Evolutionary conservation across 1,140 invertebrate genomes (phyloP), one percentile per base, ranked within the genome.

Genomic region (Drosophila ananassae): DNA sequence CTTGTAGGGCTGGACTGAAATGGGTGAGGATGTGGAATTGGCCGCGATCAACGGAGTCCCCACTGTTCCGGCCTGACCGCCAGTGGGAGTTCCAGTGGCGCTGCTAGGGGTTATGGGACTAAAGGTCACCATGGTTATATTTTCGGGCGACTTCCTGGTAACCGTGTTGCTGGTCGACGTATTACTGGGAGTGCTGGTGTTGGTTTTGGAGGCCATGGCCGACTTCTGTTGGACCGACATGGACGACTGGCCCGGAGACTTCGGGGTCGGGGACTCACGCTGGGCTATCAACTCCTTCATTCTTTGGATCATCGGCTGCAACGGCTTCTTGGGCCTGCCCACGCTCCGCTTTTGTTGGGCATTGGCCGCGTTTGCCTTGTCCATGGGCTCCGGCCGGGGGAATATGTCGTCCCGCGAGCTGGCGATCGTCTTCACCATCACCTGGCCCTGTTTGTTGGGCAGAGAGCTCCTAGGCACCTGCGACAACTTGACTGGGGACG

Each of bases 401-500:
- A 79, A 87, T 22, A 73, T 67, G 41, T 69, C 81, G n/a, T 84
- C 77, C 7, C 24, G 39, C 0, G 2, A 7, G 10, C 0, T 39
- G 12, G 34, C 12, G 13, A 46, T 9, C 41, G 47, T 10, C 9
- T 12, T 54, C 10, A 28, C 25, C 8, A 21, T 47, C 4, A 47
- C 9, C 21, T 41, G 60, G 21, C 13, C 28, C 25, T 50, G 58
- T 22, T 52, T 13, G 7, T 13, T 64, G 22, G 25, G 13, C 13
- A 32, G 1, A 21, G 39, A 12, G 3, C 6, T 17, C 17, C 72
- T 53, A 5, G 82, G 82, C 25, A 87, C 44, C 5, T 75, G 83
- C 0, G 79, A 44, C 83, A 87, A 47, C 51, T 87, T 85, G 0
- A 87, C 78, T 0, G 82, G 82, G 3, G 82, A 81, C 2, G 77